Conservation (phyloP, 2,888 invertebrate genomes). For the Erebia epiphron region DNA sequence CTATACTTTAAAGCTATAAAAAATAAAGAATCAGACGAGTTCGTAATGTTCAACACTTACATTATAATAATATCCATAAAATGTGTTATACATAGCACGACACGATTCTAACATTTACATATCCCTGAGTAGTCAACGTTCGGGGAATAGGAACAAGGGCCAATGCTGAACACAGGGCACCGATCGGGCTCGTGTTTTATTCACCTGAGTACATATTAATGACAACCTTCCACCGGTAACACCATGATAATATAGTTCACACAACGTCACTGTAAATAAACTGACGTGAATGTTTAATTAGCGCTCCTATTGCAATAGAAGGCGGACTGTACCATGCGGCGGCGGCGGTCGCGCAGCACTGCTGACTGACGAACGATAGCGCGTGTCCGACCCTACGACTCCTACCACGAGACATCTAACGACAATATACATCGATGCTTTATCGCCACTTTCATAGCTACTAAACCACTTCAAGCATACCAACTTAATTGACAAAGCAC, state of each 20-base stretch:
- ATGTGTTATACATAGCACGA: conserved; percentile 40
- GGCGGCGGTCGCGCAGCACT: conserved; percentile 74
- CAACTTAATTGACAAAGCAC: conserved; percentile 37
- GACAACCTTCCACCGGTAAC: conserved; percentile 58
- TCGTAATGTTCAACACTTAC: conserved; percentile 27
- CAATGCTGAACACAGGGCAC: conserved; percentile 28
- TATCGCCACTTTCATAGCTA: conserved; percentile 43
- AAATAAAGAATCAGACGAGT: conserved; percentile 7
- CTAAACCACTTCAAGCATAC: conserved; percentile 14
- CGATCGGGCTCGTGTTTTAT: conserved; percentile 45
- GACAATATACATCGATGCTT: conserved; percentile 49
- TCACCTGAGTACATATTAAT: conserved; percentile 63
- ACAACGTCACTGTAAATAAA: conserved; percentile 72
- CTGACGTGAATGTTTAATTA: conserved; percentile 63
- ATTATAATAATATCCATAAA: conserved; percentile 34
- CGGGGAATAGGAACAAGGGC: conserved; percentile 50
- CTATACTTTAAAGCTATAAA: conserved; percentile 8
- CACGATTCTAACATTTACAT: conserved; percentile 42
- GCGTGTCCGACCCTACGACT: conserved; percentile 71
- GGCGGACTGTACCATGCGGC: conserved; percentile 68
- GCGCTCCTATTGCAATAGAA: conserved; percentile 51
- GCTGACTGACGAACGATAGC: conserved; percentile 79
- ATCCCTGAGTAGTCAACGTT: conserved; percentile 50
- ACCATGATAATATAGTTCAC: conserved; percentile 62
- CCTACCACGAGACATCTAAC: conserved; percentile 63